phyloP scores from a whole-genome alignment of 2,888 invertebrate genomes.

The Campoplex capitator region DNA sequence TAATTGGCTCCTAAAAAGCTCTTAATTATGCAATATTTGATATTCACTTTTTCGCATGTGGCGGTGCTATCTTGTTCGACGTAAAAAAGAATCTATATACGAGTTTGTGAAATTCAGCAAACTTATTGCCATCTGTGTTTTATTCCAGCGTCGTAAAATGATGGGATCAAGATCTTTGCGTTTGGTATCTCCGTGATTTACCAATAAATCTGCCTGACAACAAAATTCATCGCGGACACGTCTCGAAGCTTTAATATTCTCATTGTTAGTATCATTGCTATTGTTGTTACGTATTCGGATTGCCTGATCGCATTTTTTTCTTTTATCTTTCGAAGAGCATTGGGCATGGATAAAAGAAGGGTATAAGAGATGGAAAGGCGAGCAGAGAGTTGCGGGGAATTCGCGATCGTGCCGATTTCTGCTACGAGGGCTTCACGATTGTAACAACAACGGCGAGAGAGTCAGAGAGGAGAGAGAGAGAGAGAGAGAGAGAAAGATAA shows the following conservation, averaged over 20 bases:
- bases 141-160: background rate
- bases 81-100: background rate
- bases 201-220: background rate
- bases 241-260: background rate
- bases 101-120: background rate
- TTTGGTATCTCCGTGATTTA: background rate
- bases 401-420: conserved; percentile 80
- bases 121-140: background rate
- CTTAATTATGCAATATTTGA: too few species aligned
- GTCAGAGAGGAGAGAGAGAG: conserved; percentile 43
- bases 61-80: too few species aligned
- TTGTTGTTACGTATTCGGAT: conserved; percentile 17
- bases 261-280: background rate
- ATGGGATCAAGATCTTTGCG: background rate
- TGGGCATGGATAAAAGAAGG: conserved; percentile 21
- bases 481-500: conserved; percentile 24
- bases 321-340: background rate
- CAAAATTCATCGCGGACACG: background rate
- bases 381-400: conserved; percentile 70
- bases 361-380: conserved; percentile 32
- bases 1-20: too few species aligned
- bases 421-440: conserved; percentile 62
- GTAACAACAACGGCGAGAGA: conserved; percentile 49
- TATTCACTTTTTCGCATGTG: too few species aligned
- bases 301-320: conserved; percentile 11